These are phyloP conservation scores for Pentalonia nigronervosa DNA, from an alignment of 1,140 invertebrate species.

Conservation along the genomic window DNA sequence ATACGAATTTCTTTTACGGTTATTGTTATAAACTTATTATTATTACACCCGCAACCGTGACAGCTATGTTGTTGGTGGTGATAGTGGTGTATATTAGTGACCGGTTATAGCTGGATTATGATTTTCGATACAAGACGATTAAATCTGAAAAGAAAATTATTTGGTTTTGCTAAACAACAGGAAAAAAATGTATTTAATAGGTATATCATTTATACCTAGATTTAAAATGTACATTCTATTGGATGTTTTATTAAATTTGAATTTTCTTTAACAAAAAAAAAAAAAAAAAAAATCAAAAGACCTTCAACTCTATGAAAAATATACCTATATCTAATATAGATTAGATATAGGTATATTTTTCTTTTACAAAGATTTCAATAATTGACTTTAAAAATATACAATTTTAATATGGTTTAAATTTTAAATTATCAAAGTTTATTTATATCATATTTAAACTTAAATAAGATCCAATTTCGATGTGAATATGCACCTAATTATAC, in stretches of 20 bases:
- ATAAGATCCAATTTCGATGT: neutral
- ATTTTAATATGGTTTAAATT: no score
- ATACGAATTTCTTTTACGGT: neutral
- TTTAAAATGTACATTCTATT: neutral
- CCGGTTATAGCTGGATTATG: neutral
- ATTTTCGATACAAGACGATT: neutral
- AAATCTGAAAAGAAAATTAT: neutral
- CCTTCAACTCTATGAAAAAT: neutral
- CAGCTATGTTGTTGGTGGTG: neutral
- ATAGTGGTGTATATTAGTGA: no score
- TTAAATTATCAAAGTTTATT: neutral
- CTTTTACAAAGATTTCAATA: neutral
- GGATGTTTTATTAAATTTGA: neutral
- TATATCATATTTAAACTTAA: neutral
- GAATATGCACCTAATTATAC: neutral
- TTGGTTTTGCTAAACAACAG: neutral
- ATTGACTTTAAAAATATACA: neutral
- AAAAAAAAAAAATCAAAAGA: neutral
- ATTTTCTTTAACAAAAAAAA: neutral
- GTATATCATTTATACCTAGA: neutral
- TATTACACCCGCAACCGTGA: neutral
- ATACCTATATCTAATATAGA: no score
- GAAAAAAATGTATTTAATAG: neutral
- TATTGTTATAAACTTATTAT: neutral
- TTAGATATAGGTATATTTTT: neutral